Conservation (phyloP, 2,797 vertebrate genomes). For the Cacajao melanocephalus region DNA sequence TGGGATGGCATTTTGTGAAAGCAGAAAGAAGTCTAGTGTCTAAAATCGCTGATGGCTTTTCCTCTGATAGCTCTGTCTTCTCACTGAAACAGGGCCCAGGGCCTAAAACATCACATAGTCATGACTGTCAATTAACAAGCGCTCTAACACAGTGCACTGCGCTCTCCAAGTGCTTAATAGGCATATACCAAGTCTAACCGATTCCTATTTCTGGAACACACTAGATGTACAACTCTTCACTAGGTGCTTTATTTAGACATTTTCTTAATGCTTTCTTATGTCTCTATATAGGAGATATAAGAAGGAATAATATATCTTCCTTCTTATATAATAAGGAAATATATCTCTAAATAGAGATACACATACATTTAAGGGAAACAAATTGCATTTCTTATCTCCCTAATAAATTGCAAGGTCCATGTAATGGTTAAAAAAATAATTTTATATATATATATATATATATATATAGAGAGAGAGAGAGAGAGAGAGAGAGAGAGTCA, state of each 20-base stretch:
- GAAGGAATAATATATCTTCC: too few relatives aligned
- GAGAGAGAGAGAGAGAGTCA: not conserved
- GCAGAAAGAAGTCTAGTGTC: not conserved
- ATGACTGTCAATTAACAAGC: not conserved
- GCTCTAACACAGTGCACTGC: not conserved
- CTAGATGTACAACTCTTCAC: not conserved
- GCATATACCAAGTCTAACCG: not conserved
- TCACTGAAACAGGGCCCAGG: not conserved
- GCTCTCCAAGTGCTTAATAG: not conserved
- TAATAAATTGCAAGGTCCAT: not conserved
- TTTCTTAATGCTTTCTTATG: not conserved
- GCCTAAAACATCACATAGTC: not conserved
- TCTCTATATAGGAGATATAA: too few relatives aligned
- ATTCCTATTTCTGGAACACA: not conserved
- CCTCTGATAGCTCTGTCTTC: not conserved
- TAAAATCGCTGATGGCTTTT: not conserved
- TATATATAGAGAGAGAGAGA: accelerated
- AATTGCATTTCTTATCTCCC: not conserved
- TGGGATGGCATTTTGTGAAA: not conserved
- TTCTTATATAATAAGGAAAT: not conserved
- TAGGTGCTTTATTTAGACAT: not conserved
- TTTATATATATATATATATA: too few relatives aligned
- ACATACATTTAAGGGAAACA: not conserved
- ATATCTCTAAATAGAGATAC: not conserved
- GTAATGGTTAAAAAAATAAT: not conserved